Base-by-base conservation (phyloP, 1,140 invertebrate genomes). In the Leptoteleia sp. region DNA sequence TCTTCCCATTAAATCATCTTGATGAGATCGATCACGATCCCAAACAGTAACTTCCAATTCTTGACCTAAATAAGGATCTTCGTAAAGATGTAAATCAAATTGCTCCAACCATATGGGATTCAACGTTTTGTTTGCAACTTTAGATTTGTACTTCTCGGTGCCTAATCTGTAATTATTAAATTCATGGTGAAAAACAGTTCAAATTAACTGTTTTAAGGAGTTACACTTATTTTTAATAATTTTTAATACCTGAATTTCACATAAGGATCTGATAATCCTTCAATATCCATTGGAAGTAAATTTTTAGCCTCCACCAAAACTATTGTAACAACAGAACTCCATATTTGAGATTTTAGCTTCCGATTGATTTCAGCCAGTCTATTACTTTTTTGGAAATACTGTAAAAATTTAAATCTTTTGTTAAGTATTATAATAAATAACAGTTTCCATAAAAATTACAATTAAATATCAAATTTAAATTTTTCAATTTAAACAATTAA, bases 111-210 rank as follows among this genome's bases (percentile, higher is more conserved):
- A 99, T 75, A 94, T 92, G 8, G 97, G 96, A 87, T 93, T 95
- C 27, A 95, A 87, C 0, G 95, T 94, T 84, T 96, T 94, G 90
- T 94, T 94, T 17, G 94, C 91, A 62, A 97, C 95, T 90, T 99
- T 98, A 85, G 96, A 98, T 91, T 99, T 99, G 91, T 98, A 99
- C 89, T 99, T 99, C 91, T 99, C 98, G 83, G 95, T 96, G 70
- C 97, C 97, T 84, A 99, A 92, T 87, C 96, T 97, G 83, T 22
- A 89, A 88, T 35, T 29, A 45, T 1, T 16, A 47, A 22, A 22
- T n/a, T n/a, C n/a, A n/a, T n/a, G n/a, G n/a, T n/a, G n/a, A n/a
- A n/a, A n/a, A n/a, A n/a, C n/a, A n/a, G n/a, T n/a, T n/a, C n/a
- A n/a, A n/a, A n/a, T n/a, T n/a, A n/a, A n/a, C n/a, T n/a, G n/a